Conservation (phyloP, 1,140 invertebrate genomes). For the Propsilocerus akamusi region DNA sequence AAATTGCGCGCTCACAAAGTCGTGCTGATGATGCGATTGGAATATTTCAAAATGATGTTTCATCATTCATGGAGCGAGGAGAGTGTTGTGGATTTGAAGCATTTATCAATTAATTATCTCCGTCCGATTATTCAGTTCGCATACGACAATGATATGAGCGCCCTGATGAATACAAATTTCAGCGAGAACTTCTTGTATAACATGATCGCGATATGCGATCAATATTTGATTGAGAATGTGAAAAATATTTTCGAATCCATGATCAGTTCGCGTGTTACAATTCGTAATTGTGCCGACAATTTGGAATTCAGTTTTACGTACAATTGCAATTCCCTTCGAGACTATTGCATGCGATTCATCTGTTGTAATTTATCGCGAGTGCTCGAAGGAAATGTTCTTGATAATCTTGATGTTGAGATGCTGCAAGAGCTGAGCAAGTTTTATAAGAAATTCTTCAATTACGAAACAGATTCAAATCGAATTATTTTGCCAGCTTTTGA, state of each 20-base stretch:
- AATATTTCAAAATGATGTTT: slow-evolving; percentile 56
- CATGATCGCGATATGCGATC: slow-evolving; percentile 42
- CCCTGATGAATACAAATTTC: slow-evolving; percentile 29
- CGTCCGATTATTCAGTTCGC: slow-evolving; percentile 38
- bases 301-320: slow-evolving; percentile 38
- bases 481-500: slow-evolving; percentile 34
- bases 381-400: slow-evolving; percentile 34
- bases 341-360: slow-evolving; percentile 41
- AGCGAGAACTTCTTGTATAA: slow-evolving; percentile 30
- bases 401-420: slow-evolving; percentile 31
- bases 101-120: slow-evolving; percentile 23
- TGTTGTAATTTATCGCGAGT: slow-evolving; percentile 39
- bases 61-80: slow-evolving; percentile 41
- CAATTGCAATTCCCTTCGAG: slow-evolving; percentile 37
- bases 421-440: slow-evolving; percentile 32
- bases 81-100: slow-evolving; percentile 17
- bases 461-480: slow-evolving; percentile 22
- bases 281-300: slow-evolving; percentile 45
- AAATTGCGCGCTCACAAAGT: slow-evolving; percentile 47
- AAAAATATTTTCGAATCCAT: slow-evolving; percentile 39
- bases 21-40: slow-evolving; percentile 40
- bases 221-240: slow-evolving; percentile 37
- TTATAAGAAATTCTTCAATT: slow-evolving; percentile 26
- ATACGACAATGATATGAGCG: slow-evolving; percentile 33
- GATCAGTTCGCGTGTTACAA: slow-evolving; percentile 31